Conservation (phyloP, 2,797 vertebrate genomes). For the Perodicticus potto region DNA sequence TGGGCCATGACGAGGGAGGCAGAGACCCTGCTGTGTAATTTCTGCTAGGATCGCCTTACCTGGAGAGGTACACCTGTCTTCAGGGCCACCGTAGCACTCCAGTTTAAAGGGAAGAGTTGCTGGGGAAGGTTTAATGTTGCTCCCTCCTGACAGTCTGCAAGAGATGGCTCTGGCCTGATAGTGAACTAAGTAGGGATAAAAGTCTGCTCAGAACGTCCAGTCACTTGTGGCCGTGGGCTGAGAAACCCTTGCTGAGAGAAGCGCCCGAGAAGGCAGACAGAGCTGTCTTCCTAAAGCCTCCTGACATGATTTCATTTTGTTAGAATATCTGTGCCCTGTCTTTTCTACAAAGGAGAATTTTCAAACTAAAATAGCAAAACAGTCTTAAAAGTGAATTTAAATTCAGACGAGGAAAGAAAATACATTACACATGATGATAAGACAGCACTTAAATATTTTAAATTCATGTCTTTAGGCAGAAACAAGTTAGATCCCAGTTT, state of each 20-base stretch:
- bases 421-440: conserved; percentile 35
- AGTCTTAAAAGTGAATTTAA: conserved; percentile 39
- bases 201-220: neutral
- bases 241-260: conserved; percentile 1
- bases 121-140: neutral
- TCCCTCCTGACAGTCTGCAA: conserved; percentile 9
- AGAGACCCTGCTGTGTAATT: neutral
- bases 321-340: neutral
- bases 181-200: conserved; percentile 19
- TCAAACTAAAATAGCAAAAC: conserved; percentile 29
- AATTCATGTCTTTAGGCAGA: conserved; percentile 43
- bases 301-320: neutral
- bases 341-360: conserved; percentile 16
- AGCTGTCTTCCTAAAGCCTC: neutral
- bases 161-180: neutral
- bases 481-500: conserved; percentile 50
- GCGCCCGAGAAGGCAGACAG: neutral
- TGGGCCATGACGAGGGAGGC: neutral
- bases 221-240: neutral
- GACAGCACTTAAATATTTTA: conserved; percentile 54
- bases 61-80: neutral
- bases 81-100: neutral
- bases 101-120: neutral
- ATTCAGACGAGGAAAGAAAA: conserved; percentile 37
- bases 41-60: neutral